Evolutionary conservation across 2,888 invertebrate genomes (phyloP), one percentile per base, ranked within the genome.

Genomic region (Aphidius colemani): DNA sequence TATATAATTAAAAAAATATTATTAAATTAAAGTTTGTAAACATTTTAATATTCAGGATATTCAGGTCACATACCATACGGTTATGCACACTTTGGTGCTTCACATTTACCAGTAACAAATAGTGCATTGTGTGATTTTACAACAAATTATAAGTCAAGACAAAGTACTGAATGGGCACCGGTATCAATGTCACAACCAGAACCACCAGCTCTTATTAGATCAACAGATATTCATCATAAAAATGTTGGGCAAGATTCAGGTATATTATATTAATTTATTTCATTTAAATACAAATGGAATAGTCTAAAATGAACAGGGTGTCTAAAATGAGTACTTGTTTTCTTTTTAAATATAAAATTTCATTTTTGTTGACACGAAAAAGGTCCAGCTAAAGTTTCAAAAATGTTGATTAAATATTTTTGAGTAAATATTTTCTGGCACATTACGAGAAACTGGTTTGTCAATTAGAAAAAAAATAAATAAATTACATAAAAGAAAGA

Each of bases 81-180:
- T 50, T 86, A 87, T 75, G 85, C 86, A 68, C 84, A 88, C 30
- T 89, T 88, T 75, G 90, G 90, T 6, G 87, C 88, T 71, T 83
- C 87, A 3, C 87, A 87, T 67, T 86, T 89, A 75, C 86, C 87
- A 59, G 84, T 89, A 70, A 90, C 90, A 6, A 89, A 89, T 70
- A 88, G 90, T 60, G 89, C 90, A 1, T 85, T 92, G 41, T 89
- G 89, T 73, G 90, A 91, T 75, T 92, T 92, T 79, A 89, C 90
- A 0, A 87, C 90, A 18, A 90, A 90, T 79, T 91, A 92, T 81
- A 86, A 90, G 67, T 86, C 88, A 74, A 85, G 89, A 64, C 86
- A 89, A 74, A 90, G 89, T 74, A 89, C 89, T 7, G 90, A 90
- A 80, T 92, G 92, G 91, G 89, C 90, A 41, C 90, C 91, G 6